Percentiles rank a stretch among this genome's conserved stretches.
These are phyloP conservation scores for Tenthredo notha DNA, from an alignment of 2,888 invertebrate genomes.

Conservation along the genomic window DNA sequence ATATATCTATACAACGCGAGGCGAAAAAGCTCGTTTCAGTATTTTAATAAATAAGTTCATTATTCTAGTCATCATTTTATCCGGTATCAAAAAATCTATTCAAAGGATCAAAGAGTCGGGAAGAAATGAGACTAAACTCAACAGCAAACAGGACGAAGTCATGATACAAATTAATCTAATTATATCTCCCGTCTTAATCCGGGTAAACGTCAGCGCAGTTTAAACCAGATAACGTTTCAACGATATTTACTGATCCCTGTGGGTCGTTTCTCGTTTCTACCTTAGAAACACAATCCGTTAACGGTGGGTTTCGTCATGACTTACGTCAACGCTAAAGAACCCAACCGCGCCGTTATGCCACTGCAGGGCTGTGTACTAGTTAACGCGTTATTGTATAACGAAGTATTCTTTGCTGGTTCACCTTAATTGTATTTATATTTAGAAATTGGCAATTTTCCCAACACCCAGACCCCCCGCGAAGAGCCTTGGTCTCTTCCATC, in stretches of 20 bases:
- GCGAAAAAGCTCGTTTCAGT: not conserved
- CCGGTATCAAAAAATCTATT: not conserved
- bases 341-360: not conserved
- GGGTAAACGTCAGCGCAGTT: conserved; percentile 1
- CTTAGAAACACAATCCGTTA: conserved; percentile 27
- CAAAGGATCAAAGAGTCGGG: not conserved
- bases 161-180: conserved; percentile 23
- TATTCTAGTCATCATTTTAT: not conserved
- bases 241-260: conserved; percentile 4
- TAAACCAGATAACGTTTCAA: conserved; percentile 34
- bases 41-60: not conserved
- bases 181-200: conserved; percentile 31
- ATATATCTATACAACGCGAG: not conserved
- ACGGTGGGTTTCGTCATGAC: not conserved
- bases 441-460: conserved; percentile 15
- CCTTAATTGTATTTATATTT: conserved; percentile 40
- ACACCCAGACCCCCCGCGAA: not conserved
- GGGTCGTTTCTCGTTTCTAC: not conserved
- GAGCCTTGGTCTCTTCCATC: not conserved
- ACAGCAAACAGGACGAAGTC: not conserved
- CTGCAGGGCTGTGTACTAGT: not conserved
- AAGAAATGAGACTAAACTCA: not conserved
- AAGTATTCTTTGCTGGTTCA: not conserved
- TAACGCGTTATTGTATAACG: conserved; percentile 5
- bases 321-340: not conserved